Evolutionary conservation across 2,113 vertebrate genomes (phyloP).

Genomic region (Malurus alboscapulatus): DNA sequence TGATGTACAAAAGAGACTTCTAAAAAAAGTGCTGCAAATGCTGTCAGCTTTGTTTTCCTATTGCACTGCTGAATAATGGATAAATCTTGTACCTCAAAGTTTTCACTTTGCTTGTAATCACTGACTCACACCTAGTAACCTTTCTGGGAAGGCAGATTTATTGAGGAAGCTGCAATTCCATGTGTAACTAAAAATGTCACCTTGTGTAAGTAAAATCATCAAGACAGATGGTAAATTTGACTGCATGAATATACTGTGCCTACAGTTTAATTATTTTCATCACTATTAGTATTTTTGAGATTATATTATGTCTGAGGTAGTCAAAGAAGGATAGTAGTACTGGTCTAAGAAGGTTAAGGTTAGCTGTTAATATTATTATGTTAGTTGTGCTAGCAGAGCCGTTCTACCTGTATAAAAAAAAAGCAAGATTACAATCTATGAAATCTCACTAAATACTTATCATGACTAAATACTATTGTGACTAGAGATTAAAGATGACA

Average conservation of each 20-base stretch:
- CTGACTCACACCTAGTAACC: not conserved
- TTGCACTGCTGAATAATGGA: not conserved
- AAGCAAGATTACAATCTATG: not conserved
- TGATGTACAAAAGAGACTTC: not conserved
- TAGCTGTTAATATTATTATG: not conserved
- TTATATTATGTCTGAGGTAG: not conserved
- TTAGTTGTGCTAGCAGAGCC: not conserved
- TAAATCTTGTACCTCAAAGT: not conserved
- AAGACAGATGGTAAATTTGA: not conserved
- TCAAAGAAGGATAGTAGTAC: not conserved
- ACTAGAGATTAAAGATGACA: not conserved
- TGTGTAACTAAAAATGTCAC: not conserved
- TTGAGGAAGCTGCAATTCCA: not conserved
- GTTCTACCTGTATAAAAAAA: not conserved
- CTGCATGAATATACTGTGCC: not conserved
- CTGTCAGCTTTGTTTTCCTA: not conserved
- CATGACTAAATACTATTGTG: not conserved
- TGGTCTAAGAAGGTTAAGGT: not conserved
- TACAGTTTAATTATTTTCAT: not conserved
- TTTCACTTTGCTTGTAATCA: not conserved
- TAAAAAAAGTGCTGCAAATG: not conserved
- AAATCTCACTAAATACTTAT: not conserved
- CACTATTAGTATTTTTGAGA: not conserved
- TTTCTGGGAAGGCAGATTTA: not conserved
- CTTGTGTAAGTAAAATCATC: not conserved